Conservation (phyloP, 2,888 invertebrate genomes). For the Branchellion lobata region DNA sequence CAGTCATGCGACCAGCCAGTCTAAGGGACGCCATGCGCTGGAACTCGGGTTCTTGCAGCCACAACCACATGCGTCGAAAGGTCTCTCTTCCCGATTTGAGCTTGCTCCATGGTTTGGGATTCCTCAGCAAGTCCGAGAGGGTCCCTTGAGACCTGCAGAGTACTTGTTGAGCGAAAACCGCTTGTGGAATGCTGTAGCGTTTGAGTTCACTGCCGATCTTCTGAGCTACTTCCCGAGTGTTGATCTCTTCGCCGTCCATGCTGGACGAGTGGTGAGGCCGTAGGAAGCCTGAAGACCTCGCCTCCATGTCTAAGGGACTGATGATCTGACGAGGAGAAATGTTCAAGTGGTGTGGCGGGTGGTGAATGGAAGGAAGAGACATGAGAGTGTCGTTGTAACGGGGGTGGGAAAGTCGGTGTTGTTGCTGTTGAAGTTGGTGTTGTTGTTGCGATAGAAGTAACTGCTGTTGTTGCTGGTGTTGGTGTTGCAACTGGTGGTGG, state of each 20-base stretch:
- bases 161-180: conserved; percentile 99
- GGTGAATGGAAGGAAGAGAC: background rate
- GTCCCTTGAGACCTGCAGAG: conserved; percentile 97
- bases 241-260: conserved; percentile 71
- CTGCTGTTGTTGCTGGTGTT: conserved; percentile 14
- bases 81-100: conserved; percentile 98
- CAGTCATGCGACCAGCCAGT: conserved; percentile 76
- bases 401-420: background rate
- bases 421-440: conserved; percentile 24
- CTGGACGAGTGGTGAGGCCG: background rate
- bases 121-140: conserved; percentile 89
- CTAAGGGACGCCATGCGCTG: conserved; percentile 97
- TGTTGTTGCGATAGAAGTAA: conserved; percentile 2
- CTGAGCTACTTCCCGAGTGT: conserved; percentile 96
- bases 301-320: background rate
- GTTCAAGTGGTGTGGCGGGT: background rate
- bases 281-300: background rate
- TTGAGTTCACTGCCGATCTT: conserved; percentile 97
- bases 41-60: conserved; percentile 99
- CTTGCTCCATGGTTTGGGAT: conserved; percentile 99
- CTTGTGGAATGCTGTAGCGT: conserved; percentile 97
- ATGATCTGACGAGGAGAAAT: background rate
- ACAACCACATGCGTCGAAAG: conserved; percentile 98
- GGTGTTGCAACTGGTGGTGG: conserved; percentile 7
- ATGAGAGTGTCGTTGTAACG: conserved; percentile 18